Evolutionary conservation across 2,888 invertebrate genomes (phyloP).

Genomic region (Icerya purchasi): DNA sequence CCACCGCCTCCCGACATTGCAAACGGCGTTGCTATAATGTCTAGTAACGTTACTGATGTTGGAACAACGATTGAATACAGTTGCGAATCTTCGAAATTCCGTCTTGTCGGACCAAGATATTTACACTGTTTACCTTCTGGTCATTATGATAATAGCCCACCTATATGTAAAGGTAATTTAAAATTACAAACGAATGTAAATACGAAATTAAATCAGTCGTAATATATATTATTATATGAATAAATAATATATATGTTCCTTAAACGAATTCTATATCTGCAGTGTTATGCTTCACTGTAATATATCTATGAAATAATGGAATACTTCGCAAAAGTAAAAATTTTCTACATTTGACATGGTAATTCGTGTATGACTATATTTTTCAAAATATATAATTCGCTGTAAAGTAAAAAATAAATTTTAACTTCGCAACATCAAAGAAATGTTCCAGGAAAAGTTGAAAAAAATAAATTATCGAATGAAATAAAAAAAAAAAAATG

Average conservation of each 20-base stretch:
- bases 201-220: background rate
- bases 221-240: too few species aligned
- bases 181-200: background rate
- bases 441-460: too few species aligned
- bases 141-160: constrained; percentile 53
- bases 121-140: constrained; percentile 53
- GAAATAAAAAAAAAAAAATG: too few species aligned
- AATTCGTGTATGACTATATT: too few species aligned
- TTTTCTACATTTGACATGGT: too few species aligned
- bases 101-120: constrained; percentile 40
- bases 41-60: constrained; percentile 35
- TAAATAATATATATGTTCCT: background rate
- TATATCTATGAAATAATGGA: too few species aligned
- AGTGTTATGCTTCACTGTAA: background rate
- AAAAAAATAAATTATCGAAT: too few species aligned
- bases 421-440: too few species aligned
- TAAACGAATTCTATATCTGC: background rate
- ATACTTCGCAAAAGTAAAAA: too few species aligned
- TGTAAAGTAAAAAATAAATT: too few species aligned
- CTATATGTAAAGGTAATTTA: constrained; percentile 39
- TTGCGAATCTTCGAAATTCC: constrained; percentile 43
- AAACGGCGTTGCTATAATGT: constrained; percentile 35
- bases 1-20: constrained; percentile 40
- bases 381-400: too few species aligned
- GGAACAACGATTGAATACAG: constrained; percentile 54